Conservation (phyloP, 2,888 invertebrate species). For the Aromia moschata region DNA sequence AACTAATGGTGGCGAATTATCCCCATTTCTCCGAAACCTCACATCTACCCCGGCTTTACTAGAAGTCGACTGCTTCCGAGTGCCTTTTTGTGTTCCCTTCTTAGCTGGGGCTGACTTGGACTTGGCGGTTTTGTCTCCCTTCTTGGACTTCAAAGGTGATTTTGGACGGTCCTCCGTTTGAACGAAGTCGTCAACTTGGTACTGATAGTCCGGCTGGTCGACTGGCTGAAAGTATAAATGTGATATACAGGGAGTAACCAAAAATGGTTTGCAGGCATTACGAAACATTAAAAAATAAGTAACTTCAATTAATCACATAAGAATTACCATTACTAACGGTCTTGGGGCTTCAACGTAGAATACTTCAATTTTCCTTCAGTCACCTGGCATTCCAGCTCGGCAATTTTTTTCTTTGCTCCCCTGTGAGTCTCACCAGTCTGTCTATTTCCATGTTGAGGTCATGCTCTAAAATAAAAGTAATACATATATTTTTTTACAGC, state of each 20-base stretch:
- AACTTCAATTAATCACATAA: no score
- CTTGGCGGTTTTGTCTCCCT: constrained; percentile 3
- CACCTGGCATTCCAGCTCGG: constrained; percentile 60
- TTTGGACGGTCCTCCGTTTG: background rate
- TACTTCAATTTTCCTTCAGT: constrained; percentile 11
- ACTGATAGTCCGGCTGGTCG: background rate
- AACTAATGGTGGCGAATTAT: constrained; percentile 2
- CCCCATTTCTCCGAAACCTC: background rate
- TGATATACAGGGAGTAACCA: no score
- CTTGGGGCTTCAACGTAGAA: constrained; percentile 7
- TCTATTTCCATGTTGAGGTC: constrained; percentile 67
- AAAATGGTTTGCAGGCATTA: no score
- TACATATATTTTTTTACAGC: background rate
- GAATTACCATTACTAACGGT: background rate
- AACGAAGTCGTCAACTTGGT: background rate
- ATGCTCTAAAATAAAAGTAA: constrained; percentile 60
- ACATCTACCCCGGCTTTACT: background rate
- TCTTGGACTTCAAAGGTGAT: background rate
- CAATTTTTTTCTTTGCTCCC: constrained; percentile 62
- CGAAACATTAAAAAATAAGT: no score
- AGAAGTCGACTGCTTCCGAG: background rate
- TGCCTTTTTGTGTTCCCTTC: constrained; percentile 8
- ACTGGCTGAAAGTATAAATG: constrained; percentile 1
- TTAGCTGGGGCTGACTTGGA: constrained; percentile 6
- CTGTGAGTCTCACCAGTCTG: constrained; percentile 61